Percentiles rank a stretch among this genome's conserved stretches.
phyloP scores from a whole-genome alignment of 2,113 vertebrate species.

The Cheirogaleus medius region DNA sequence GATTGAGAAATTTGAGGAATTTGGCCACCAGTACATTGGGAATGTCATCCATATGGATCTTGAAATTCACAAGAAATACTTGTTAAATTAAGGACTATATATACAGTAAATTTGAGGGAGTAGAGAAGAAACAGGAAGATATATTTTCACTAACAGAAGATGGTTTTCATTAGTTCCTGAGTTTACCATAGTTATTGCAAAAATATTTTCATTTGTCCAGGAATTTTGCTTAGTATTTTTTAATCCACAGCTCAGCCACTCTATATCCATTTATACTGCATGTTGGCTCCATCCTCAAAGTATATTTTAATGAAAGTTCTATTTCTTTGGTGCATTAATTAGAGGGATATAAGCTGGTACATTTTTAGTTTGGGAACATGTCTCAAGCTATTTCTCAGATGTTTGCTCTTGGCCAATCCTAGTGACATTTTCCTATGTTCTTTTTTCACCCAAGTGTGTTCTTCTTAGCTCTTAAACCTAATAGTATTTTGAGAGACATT shows the following conservation, averaged over 20 bases:
- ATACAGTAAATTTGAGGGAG: background rate
- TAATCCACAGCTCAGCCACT: background rate
- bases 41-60: background rate
- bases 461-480: constrained; percentile 30
- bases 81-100: background rate
- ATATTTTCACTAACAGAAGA: background rate
- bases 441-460: constrained; percentile 22
- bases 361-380: constrained; percentile 28
- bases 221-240: background rate
- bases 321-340: constrained; percentile 30
- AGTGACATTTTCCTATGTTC: constrained; percentile 26
- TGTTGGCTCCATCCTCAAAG: constrained; percentile 23
- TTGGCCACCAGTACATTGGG: background rate
- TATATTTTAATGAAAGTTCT: constrained; percentile 62
- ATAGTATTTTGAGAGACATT: constrained; percentile 61
- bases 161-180: background rate
- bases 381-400: constrained; percentile 24
- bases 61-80: background rate
- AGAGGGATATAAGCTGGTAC: background rate
- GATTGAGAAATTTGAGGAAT: background rate
- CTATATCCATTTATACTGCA: background rate
- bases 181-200: background rate
- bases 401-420: constrained; percentile 35
- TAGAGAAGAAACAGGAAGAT: background rate
- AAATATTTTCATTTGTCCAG: background rate